Percentiles rank a stretch among this genome's conserved stretches.
Conservation (phyloP, 2,888 invertebrate genomes). For the Cantharis lateralis region DNA sequence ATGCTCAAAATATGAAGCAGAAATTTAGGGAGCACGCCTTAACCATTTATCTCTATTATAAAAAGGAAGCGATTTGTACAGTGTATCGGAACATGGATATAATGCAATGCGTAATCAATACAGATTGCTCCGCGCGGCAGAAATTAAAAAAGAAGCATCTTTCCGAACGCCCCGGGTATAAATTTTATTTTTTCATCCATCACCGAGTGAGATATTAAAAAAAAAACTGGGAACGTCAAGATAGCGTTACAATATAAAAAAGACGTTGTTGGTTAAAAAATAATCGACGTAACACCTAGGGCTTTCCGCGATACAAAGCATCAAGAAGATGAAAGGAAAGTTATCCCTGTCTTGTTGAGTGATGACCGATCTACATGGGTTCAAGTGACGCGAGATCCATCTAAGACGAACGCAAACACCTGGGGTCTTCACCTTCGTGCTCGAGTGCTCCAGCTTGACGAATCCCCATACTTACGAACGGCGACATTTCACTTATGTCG, state of each 20-base stretch:
- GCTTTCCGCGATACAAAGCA: conserved; percentile 12
- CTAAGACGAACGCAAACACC: conserved; percentile 44
- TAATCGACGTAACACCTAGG: conserved; percentile 7
- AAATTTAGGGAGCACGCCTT: conserved; percentile 29
- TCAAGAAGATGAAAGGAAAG: conserved; percentile 25
- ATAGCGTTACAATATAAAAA: not conserved
- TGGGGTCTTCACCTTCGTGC: conserved; percentile 39
- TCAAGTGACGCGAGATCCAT: conserved; percentile 42
- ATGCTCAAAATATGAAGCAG: conserved; percentile 28
- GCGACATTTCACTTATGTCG: conserved; percentile 52
- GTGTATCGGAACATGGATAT: conserved; percentile 15
- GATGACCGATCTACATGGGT: conserved; percentile 40
- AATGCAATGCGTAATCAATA: conserved; percentile 17
- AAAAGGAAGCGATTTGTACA: conserved; percentile 35
- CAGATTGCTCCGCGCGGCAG: conserved; percentile 3
- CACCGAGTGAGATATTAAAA: not conserved
- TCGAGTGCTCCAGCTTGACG: conserved; percentile 40
- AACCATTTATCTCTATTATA: conserved; percentile 36
- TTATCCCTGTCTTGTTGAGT: conserved; percentile 36
- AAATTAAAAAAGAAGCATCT: conserved; percentile 5
- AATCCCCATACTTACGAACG: conserved; percentile 49
- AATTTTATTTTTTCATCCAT: not conserved
- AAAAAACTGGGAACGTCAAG: not conserved
- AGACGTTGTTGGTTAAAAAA: not conserved
- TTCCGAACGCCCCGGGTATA: not conserved